Evolutionary conservation across 2,797 vertebrate genomes (phyloP).

Genomic region (Phrynocephalus vlangalii): DNA sequence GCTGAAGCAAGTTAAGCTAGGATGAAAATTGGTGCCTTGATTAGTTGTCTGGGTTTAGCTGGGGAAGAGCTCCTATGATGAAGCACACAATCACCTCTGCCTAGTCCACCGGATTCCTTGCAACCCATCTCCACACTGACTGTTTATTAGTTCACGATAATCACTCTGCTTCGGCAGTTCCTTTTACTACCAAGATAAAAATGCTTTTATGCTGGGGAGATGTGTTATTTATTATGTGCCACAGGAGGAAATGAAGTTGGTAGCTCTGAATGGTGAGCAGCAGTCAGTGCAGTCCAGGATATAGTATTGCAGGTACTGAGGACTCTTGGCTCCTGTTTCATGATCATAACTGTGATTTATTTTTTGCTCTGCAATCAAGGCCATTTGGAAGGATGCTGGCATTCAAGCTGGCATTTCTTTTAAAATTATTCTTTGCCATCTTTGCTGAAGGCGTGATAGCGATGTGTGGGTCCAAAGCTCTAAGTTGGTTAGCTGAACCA

Average conservation of each 20-base stretch:
- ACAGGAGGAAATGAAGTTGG: constrained; percentile 69
- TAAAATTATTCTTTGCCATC: constrained; percentile 47
- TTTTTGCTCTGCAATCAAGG: constrained; percentile 60
- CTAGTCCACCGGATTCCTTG: constrained; percentile 20
- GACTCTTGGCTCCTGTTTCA: constrained; percentile 64
- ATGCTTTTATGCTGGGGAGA: constrained; percentile 58
- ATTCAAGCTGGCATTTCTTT: constrained; percentile 33
- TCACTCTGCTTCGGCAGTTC: constrained; percentile 60
- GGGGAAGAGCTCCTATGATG: rapidly evolving
- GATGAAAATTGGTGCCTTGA: background rate
- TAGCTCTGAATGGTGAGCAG: constrained; percentile 70
- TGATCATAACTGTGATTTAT: constrained; percentile 69
- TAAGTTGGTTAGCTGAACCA: background rate
- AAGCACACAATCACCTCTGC: constrained; percentile 24
- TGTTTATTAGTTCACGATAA: constrained; percentile 63
- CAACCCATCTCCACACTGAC: background rate
- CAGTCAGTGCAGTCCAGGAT: constrained; percentile 53
- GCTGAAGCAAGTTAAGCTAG: background rate
- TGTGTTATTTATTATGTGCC: constrained; percentile 71
- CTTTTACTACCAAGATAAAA: constrained; percentile 67
- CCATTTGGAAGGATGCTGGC: constrained; percentile 61
- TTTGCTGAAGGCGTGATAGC: constrained; percentile 26
- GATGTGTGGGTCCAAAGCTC: background rate
- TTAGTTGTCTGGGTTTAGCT: constrained; percentile 9
- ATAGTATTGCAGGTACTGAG: constrained; percentile 48